Conservation (phyloP, 2,113 vertebrate genomes). For the Nettapus auritus region DNA sequence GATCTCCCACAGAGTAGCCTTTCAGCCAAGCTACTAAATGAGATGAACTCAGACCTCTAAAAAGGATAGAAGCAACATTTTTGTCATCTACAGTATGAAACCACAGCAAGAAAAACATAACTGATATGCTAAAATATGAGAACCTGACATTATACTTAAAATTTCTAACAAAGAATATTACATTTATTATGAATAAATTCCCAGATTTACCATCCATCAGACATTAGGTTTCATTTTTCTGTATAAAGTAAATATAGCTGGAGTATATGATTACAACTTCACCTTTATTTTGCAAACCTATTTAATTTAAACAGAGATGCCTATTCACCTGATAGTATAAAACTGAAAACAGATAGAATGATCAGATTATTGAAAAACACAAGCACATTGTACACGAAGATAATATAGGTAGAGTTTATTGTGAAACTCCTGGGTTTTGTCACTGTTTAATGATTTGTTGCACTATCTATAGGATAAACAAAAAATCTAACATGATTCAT, state of each 20-base stretch:
- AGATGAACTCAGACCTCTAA: background rate
- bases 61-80: conserved; percentile 10
- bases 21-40: background rate
- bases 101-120: background rate
- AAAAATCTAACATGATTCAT: conserved; percentile 85
- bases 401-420: conserved; percentile 58
- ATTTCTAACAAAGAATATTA: conserved; percentile 66
- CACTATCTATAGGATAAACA: conserved; percentile 84
- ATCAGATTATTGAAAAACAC: conserved; percentile 21
- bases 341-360: background rate
- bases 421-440: conserved; percentile 67
- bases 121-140: conserved; percentile 16
- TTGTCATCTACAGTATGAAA: conserved; percentile 23
- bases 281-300: conserved; percentile 71
- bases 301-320: conserved; percentile 58
- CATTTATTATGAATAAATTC: conserved; percentile 75
- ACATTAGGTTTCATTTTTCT: conserved; percentile 75
- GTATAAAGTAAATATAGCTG: conserved; percentile 76
- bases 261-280: conserved; percentile 71
- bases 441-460: conserved; percentile 82
- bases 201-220: conserved; percentile 58
- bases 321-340: conserved; percentile 27
- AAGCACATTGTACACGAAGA: background rate
- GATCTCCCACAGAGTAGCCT: background rate
- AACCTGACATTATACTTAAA: conserved; percentile 63